Percentiles rank a stretch among this genome's conserved stretches.
Conservation (phyloP, 2,888 invertebrate species). For the Cerastoderma edule region DNA sequence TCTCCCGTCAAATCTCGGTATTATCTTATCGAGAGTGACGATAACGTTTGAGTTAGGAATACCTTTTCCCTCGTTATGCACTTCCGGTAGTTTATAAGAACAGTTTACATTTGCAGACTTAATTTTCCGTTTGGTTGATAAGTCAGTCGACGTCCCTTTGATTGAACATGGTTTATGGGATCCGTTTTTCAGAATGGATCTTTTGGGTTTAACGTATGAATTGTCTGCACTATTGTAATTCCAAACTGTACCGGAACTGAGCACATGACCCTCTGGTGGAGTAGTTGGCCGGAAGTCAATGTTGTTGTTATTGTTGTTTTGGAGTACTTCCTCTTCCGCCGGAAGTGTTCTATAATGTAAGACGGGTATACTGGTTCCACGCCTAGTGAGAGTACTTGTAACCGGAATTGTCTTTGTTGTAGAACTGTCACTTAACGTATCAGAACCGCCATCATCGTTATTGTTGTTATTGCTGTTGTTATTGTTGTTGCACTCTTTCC, state of each 20-base stretch:
- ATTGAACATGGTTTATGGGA: not conserved
- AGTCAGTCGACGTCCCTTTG: not conserved
- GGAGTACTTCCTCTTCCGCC: constrained; percentile 15
- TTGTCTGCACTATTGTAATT: not conserved
- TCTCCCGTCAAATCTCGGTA: constrained; percentile 17
- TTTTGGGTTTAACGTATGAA: constrained; percentile 37
- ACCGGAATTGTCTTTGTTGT: not conserved
- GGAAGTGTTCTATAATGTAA: constrained; percentile 27
- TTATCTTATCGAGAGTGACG: constrained; percentile 8
- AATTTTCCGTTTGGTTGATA: not conserved
- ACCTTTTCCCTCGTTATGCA: not conserved
- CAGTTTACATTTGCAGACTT: not conserved
- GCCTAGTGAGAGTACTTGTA: not conserved
- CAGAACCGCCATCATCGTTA: not conserved
- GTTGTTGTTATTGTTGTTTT: not conserved
- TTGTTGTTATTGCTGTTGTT: not conserved
- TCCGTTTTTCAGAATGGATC: constrained; percentile 52
- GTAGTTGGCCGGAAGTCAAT: not conserved
- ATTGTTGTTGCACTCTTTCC: not conserved
- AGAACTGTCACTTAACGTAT: not conserved
- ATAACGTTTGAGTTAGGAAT: not conserved
- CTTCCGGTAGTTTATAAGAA: constrained; percentile 8
- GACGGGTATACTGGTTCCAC: constrained; percentile 9
- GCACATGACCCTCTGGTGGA: not conserved
- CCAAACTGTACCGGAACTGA: not conserved